phyloP scores from a whole-genome alignment of 2,113 vertebrate genomes.

The Apteryx mantelli region DNA sequence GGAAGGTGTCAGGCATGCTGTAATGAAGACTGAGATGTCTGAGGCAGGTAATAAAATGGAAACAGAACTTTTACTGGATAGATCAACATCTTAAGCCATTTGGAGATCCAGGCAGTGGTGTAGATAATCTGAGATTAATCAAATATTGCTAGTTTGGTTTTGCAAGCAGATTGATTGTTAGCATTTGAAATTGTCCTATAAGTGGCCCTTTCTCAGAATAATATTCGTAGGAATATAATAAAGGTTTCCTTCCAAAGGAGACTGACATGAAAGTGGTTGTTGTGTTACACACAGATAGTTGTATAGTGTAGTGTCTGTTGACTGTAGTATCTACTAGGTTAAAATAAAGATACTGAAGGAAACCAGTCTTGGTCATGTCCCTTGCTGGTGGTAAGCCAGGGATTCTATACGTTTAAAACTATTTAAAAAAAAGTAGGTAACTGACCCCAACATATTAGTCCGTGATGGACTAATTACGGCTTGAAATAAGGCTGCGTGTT shows the following conservation, averaged over 20 bases:
- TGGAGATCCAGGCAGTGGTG: neutral
- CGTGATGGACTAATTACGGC: neutral
- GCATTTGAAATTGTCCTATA: neutral
- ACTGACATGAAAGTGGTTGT: neutral
- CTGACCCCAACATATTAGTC: neutral
- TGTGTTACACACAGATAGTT: neutral
- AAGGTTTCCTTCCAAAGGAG: neutral
- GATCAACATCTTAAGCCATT: neutral
- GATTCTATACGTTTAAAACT: neutral
- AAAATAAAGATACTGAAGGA: neutral
- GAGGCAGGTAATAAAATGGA: neutral
- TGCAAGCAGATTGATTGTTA: neutral
- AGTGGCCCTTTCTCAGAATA: neutral
- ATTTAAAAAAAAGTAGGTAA: neutral
- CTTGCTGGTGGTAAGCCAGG: neutral
- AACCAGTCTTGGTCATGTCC: rapidly evolving
- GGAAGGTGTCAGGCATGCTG: neutral
- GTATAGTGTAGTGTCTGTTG: neutral
- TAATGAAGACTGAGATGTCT: neutral
- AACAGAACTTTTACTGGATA: neutral
- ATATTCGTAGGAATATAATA: neutral
- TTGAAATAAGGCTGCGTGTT: neutral
- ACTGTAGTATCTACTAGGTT: neutral
- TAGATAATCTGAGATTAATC: neutral
- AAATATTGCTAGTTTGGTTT: neutral